phyloP scores from a whole-genome alignment of 1,140 invertebrate genomes.

The Yoshiicerus persimilis region DNA sequence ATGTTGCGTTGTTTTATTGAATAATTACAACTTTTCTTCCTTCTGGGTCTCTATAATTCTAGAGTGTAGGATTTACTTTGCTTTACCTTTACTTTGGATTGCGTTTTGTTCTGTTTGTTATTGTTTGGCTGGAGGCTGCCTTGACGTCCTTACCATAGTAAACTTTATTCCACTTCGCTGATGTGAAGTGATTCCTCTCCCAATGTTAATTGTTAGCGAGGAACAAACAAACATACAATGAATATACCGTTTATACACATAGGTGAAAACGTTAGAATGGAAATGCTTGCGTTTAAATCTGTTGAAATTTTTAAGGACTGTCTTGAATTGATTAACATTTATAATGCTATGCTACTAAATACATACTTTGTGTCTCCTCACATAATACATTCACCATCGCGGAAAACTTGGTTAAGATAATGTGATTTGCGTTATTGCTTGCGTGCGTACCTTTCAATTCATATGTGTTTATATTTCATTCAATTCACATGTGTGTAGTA shows the following conservation, averaged over 20 bases:
- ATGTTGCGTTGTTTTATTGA: not conserved
- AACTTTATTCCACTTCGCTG: not conserved
- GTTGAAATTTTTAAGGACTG: not conserved
- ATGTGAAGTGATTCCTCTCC: not conserved
- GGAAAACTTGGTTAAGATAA: not conserved
- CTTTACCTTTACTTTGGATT: not conserved
- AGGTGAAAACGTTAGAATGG: not conserved
- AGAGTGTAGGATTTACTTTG: not conserved
- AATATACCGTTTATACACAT: not conserved
- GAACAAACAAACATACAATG: not conserved
- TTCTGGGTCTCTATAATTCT: constrained; percentile 12
- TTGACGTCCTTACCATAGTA: not conserved
- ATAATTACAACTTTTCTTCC: not conserved
- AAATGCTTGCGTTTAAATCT: not conserved
- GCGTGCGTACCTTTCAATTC: not conserved
- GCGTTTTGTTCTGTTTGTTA: not conserved
- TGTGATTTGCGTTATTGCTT: not conserved
- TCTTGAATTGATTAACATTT: not conserved
- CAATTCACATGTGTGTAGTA: not conserved
- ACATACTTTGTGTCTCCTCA: not conserved
- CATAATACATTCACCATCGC: not conserved
- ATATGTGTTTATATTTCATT: not conserved
- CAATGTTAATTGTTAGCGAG: not conserved
- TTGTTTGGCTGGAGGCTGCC: not conserved
- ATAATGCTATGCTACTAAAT: not conserved